Base-by-base conservation (phyloP, 2,113 vertebrate species). In the Gopherus evgoodei region DNA sequence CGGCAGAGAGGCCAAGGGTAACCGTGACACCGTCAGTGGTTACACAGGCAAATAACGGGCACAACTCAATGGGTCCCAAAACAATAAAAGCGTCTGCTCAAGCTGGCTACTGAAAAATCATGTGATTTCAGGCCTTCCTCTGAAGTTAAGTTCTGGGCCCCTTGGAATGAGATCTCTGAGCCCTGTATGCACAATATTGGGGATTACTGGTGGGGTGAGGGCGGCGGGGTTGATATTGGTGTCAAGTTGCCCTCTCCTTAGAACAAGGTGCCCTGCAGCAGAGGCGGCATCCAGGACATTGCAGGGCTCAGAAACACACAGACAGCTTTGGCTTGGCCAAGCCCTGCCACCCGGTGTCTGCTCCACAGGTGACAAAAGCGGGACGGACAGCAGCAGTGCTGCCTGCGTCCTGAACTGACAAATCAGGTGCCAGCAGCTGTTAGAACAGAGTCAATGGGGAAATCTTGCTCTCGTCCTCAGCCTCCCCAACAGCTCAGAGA, bases 271-370 rank as follows among this genome's bases (percentile, higher is more conserved):
- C 79, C 56, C 35, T 91, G 80, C 65, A 81, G 89, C 84, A 93
- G 91, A 90, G 69, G 85, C 83, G 72, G 19, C 0, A 12, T 93
- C 93, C 42, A 50, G 90, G 9, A 56, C 54, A 25, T 56, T 56
- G 54, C 54, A 53, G 54, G 54, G 54, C 54, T 59, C 57, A 59
- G 57, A 59, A 27, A 29, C 91, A 84, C 84, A 59, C 44, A 86
- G 95, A 94, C 91, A 96, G 78, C 75, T 78, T 35, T 81, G 93
- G 83, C 90, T 83, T 86, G 90, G 94, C 92, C 89, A 95, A 95
- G 96, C 93, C 83, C 95, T 24, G n/a, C 47, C 69, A 31, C 76
- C 88, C 2, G 19, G n/a, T 52, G 84, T 91, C 90, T 96, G 94
- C 86, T 83, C 85, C 86, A 47, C 8, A 52, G 57, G 82, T 2